Base-by-base conservation (phyloP, 1,140 invertebrate species). In the Orussus abietinus region DNA sequence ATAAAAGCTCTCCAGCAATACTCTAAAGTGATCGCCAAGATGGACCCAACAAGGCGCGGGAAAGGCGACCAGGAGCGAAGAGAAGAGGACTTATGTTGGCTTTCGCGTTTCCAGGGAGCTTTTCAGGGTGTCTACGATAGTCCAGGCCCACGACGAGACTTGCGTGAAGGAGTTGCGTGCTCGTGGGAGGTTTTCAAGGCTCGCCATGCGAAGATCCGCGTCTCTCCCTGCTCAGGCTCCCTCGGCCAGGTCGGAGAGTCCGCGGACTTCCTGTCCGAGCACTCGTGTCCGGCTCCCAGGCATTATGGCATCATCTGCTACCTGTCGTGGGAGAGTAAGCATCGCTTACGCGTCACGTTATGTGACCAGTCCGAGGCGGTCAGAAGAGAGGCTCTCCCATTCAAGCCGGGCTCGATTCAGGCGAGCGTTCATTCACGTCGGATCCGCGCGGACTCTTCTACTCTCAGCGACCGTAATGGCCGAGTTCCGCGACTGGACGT, bases 151-250 rank as follows among this genome's bases (percentile, higher is more conserved):
- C n/a, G n/a, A n/a, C n/a, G n/a, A 26, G 25, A 42, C 50, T 57
- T 35, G 12, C 3, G 51, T 67, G 66, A 70, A 70, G 67, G 66
- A 67, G 59, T 70, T 64, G 68, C 67, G 66, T 67, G 67, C 57
- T 58, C 57, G 59, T 70, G 62, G 61, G 62, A 67, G 69, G 67
- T 64, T 62, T 46, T 57, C 64, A 55, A 52, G 52, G 58, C 63
- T n/a, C 61, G 51, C 66, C 68, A 72, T 70, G 69, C 68, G 69
- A 67, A 72, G 69, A 69, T 72, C 68, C 69, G 65, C 62, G 65
- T 58, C 51, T 62, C 59, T 64, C 53, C 50, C 54, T 50, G 33
- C 2, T 9, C 33, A 44, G 37, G 42, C 25, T 21, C 29, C 37
- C 28, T 38, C 34, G 32, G 13, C 21, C 28, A 14, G 20, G 32